Evolutionary conservation across 1,140 invertebrate species (phyloP).

Genomic region (Drosophila ficusphila): DNA sequence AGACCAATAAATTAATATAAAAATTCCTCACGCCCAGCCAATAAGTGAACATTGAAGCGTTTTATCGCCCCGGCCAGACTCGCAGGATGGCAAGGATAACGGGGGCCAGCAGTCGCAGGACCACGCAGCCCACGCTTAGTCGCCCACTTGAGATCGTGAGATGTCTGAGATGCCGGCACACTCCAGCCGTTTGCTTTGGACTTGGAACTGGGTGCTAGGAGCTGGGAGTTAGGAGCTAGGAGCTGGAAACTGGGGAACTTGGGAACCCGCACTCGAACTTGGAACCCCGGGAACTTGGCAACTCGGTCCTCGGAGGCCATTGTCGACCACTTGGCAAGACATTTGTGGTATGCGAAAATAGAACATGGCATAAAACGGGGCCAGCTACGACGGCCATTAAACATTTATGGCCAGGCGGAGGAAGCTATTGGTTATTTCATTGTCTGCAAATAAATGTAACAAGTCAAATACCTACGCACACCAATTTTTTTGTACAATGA

Average conservation of each 20-base stretch:
- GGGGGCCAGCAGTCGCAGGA: slow-evolving; percentile 5
- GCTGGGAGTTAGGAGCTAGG: not conserved
- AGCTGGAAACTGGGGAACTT: not conserved
- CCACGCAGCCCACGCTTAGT: slow-evolving; percentile 12
- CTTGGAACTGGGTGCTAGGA: slow-evolving; percentile 15
- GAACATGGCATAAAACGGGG: slow-evolving; percentile 42
- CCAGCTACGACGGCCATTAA: slow-evolving; percentile 35
- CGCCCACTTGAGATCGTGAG: slow-evolving; percentile 31
- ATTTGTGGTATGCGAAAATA: slow-evolving; percentile 63
- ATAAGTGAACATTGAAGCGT: slow-evolving; percentile 77
- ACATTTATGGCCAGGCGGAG: slow-evolving; percentile 51
- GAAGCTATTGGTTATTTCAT: slow-evolving; percentile 6
- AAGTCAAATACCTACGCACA: slow-evolving; percentile 33
- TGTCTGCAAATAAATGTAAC: slow-evolving; percentile 38
- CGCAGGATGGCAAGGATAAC: slow-evolving; percentile 29
- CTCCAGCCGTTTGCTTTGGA: slow-evolving; percentile 69
- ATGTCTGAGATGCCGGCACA: slow-evolving; percentile 74
- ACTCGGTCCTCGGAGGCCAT: slow-evolving; percentile 20
- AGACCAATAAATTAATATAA: slow-evolving; percentile 80
- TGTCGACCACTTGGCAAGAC: slow-evolving; percentile 41
- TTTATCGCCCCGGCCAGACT: slow-evolving; percentile 69
- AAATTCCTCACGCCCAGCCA: slow-evolving; percentile 82
- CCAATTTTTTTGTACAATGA: not conserved
- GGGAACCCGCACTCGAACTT: not conserved
- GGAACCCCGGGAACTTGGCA: not conserved